Evolutionary conservation across 2,113 vertebrate genomes (phyloP), one percentile per base, ranked within the genome.

Genomic region (Semnornis frantzii): DNA sequence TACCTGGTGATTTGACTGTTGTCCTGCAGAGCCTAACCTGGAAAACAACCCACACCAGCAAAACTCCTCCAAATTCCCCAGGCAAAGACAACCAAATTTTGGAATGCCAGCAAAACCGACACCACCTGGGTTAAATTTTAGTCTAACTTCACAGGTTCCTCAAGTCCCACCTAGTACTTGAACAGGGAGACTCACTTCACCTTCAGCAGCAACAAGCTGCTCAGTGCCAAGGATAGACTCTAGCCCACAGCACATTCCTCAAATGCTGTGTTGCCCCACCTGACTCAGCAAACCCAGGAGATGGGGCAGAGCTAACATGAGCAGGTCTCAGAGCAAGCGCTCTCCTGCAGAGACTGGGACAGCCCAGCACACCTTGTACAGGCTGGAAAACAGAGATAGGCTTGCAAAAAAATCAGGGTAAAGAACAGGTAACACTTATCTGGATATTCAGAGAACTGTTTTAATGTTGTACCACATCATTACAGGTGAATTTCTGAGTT

Each of bases 391-490:
- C 31, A 63, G 78, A 73, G 10, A 39, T 20, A 62, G 58, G 42
- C 34, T 71, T 71, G 50, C 16, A 69, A 73, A 63, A 63, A 52
- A 25, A 52, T 20, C 31, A 65, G 39, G 71, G 50, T 44, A 93
- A 96, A 93, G 66, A 68, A 65, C 1, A 85, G 58, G 79, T 60
- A 77, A 79, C 12, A 72, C 97, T 97, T 96, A 96, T 97, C 95
- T 89, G 87, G 85, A 33, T 91, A 76, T 55, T 8, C 33, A 50
- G 10, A 80, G 92, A 92, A 72, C 50, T 6, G 62, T 73, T 90
- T 87, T 94, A 94, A 84, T 87, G 73, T 46, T 91, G 95, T 95
- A 96, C 96, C 97, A 97, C 89, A 57, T 85, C 95, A 91, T 71
- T 92, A 91, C 75, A 76, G 86, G 91, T 89, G 80, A 92, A 69